Conservation (phyloP, 2,888 invertebrate genomes). For the Eristalis pertinax region DNA sequence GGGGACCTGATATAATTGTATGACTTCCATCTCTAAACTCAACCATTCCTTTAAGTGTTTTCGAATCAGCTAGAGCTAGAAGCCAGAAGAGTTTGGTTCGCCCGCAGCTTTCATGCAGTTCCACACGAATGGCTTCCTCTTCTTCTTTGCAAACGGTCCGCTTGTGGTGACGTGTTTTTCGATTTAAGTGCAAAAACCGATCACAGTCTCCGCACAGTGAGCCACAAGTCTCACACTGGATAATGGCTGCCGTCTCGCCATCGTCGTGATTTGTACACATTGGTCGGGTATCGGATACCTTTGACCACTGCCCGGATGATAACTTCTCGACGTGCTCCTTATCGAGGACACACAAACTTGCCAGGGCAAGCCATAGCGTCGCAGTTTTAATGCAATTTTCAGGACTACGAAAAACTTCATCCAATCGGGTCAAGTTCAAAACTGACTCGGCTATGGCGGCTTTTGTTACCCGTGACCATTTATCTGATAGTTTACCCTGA, state of each 20-base stretch:
- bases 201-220: constrained; percentile 98
- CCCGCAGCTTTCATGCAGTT: constrained; percentile 98
- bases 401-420: constrained; percentile 88
- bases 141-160: constrained; percentile 93
- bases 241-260: constrained; percentile 94
- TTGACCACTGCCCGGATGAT: constrained; percentile 90
- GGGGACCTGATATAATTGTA: constrained; percentile 81
- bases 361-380: constrained; percentile 94
- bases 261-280: constrained; percentile 98
- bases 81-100: constrained; percentile 98
- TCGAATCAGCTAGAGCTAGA: constrained; percentile 94
- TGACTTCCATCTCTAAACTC: constrained; percentile 92
- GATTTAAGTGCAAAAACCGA: constrained; percentile 95
- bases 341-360: constrained; percentile 95
- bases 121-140: constrained; percentile 97
- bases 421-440: constrained; percentile 90
- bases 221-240: constrained; percentile 95
- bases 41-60: constrained; percentile 93
- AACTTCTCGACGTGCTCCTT: constrained; percentile 93
- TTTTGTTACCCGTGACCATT: constrained; percentile 94
- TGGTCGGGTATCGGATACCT: constrained; percentile 85
- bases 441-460: constrained; percentile 94
- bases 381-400: constrained; percentile 91
- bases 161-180: constrained; percentile 92
- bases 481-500: constrained; percentile 91